These are phyloP conservation scores for Sebastiscus tertius DNA, from an alignment of 2,797 vertebrate genomes.

Conservation along the genomic window DNA sequence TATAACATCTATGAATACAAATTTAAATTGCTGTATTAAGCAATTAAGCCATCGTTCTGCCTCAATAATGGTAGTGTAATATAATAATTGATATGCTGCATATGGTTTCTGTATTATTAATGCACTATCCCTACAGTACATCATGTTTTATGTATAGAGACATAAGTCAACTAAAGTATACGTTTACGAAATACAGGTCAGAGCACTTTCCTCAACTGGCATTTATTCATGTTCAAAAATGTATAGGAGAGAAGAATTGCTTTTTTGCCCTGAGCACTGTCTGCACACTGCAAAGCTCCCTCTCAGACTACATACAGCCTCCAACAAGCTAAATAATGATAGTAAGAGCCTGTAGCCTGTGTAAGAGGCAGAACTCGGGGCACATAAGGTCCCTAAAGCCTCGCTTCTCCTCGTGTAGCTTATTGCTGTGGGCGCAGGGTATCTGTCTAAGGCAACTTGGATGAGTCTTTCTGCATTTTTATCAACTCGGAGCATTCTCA, in stretches of 20 bases:
- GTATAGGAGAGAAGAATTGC: background rate
- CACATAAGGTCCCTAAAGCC: constrained; percentile 7
- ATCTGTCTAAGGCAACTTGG: background rate
- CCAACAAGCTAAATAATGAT: constrained; percentile 15
- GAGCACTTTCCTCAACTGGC: background rate
- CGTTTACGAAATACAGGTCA: background rate
- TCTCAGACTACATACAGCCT: background rate
- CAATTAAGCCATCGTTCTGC: background rate
- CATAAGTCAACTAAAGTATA: background rate
- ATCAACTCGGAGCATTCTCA: background rate
- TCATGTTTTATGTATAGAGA: background rate
- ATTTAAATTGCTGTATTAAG: background rate
- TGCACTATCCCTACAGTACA: background rate
- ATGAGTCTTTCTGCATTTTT: constrained; percentile 11
- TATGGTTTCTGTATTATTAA: background rate
- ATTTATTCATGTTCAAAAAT: constrained; percentile 1
- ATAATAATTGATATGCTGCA: background rate
- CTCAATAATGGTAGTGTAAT: background rate
- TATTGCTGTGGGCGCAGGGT: constrained; percentile 16
- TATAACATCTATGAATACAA: background rate
- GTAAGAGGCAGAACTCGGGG: constrained; percentile 4
- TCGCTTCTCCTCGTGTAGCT: background rate
- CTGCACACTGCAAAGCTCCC: background rate
- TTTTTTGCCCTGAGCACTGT: constrained; percentile 7
- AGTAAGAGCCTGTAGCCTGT: background rate